These are phyloP conservation scores for Gephyroberyx darwinii DNA, from an alignment of 2,797 vertebrate genomes.

Conservation along the genomic window DNA sequence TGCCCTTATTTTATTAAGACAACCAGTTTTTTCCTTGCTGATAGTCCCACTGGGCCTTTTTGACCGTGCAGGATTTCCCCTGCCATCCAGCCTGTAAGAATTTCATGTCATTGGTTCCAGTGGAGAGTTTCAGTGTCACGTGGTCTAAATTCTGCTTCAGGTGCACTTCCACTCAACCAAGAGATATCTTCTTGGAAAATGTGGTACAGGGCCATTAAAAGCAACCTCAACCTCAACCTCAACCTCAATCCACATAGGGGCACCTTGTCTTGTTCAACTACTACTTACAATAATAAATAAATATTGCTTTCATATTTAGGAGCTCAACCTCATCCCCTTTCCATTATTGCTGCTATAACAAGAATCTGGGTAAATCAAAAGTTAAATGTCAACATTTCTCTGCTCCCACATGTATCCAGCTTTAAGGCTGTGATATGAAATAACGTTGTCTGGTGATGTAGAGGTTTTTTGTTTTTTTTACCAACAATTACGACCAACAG, in stretches of 20 bases:
- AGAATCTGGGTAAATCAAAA: conserved; percentile 16
- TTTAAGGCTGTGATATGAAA: conserved; percentile 1
- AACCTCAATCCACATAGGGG: background rate
- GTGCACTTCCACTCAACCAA: background rate
- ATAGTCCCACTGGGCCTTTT: no score
- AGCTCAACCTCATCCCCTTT: no score
- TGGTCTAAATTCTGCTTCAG: background rate
- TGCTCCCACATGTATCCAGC: conserved; percentile 4
- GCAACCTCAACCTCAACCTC: background rate
- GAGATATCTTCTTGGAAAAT: background rate
- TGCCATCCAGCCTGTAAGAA: background rate
- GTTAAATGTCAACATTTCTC: conserved; percentile 3
- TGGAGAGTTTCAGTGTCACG: background rate
- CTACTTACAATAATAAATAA: background rate
- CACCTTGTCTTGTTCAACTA: background rate
- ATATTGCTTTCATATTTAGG: no score
- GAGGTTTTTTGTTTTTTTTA: background rate
- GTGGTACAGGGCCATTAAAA: background rate
- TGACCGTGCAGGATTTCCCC: no score
- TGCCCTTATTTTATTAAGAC: no score
- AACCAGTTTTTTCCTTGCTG: no score
- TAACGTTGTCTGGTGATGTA: background rate
- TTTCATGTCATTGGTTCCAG: background rate
- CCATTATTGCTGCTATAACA: conserved; percentile 18
- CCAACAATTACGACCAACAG: background rate